A percentile compares a stretch with the other conserved stretches of the same genome.
These are phyloP conservation scores for Carassius gibelio DNA, from an alignment of 2,113 vertebrate genomes.

Conservation along the genomic window DNA sequence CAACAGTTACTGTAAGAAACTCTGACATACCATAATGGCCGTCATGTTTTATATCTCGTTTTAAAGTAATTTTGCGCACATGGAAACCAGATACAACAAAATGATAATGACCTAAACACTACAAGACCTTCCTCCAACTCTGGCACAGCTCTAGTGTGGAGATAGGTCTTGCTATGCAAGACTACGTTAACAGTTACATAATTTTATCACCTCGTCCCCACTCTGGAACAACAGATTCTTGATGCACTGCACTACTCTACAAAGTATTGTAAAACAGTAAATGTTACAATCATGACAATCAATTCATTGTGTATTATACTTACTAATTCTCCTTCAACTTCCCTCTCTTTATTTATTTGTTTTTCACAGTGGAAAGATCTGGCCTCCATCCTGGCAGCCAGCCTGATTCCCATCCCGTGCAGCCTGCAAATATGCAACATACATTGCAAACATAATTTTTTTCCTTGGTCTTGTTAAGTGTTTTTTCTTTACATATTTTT, in stretches of 20 bases:
- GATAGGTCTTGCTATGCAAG: too few species aligned
- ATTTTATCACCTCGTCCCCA: not conserved
- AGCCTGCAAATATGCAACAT: conserved; percentile 6
- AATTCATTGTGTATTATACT: not conserved
- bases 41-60: too few species aligned
- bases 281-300: not conserved
- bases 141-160: too few species aligned
- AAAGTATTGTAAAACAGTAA: conserved; percentile 14
- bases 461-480: not conserved
- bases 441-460: conserved; percentile 6
- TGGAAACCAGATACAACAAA: too few species aligned
- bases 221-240: conserved; percentile 1
- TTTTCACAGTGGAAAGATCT: conserved; percentile 10
- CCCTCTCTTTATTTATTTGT: conserved; percentile 6
- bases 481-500: not conserved
- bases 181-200: not conserved
- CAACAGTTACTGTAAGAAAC: too few species aligned
- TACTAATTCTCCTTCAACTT: conserved; percentile 1
- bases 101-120: too few species aligned
- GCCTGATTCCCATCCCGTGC: conserved; percentile 13
- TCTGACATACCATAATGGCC: too few species aligned
- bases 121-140: too few species aligned
- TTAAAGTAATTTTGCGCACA: too few species aligned
- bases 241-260: not conserved
- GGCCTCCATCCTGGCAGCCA: conserved; percentile 21